Conservation (phyloP, 2,113 vertebrate species). For the Poicephalus gulielmi region DNA sequence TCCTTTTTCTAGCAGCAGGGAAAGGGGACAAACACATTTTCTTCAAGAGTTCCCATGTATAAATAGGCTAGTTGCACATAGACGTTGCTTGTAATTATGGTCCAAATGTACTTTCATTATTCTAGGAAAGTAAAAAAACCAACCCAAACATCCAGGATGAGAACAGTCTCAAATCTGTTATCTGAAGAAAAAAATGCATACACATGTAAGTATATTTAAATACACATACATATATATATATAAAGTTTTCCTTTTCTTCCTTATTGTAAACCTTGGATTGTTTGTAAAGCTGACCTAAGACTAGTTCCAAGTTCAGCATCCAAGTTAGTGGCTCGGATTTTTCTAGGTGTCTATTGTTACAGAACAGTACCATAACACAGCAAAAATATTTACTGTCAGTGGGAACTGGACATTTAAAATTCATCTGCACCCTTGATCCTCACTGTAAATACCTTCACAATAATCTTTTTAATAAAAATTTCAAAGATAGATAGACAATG, state of each 20-base stretch:
- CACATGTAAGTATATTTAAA: rapidly evolving
- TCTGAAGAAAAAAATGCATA: not conserved
- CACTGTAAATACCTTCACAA: not conserved
- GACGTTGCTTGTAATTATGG: not conserved
- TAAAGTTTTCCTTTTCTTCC: not conserved
- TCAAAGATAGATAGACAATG: not conserved
- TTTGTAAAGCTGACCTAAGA: not conserved
- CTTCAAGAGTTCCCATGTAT: not conserved
- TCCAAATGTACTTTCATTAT: not conserved
- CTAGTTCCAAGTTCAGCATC: not conserved
- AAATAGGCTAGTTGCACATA: not conserved
- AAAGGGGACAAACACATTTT: not conserved
- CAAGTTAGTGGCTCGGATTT: not conserved
- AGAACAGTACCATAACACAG: not conserved
- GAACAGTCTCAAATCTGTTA: not conserved
- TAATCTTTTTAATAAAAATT: not conserved
- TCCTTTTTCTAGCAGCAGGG: not conserved
- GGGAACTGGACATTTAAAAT: not conserved
- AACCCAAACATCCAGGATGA: rapidly evolving
- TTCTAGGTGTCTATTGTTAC: not conserved
- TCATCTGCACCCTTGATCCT: not conserved
- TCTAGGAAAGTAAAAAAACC: not conserved
- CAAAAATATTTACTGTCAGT: not conserved
- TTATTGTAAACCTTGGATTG: not conserved
- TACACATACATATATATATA: not conserved